These are phyloP conservation scores for Suncus etruscus DNA, from an alignment of 2,113 vertebrate genomes.

Conservation along the genomic window DNA sequence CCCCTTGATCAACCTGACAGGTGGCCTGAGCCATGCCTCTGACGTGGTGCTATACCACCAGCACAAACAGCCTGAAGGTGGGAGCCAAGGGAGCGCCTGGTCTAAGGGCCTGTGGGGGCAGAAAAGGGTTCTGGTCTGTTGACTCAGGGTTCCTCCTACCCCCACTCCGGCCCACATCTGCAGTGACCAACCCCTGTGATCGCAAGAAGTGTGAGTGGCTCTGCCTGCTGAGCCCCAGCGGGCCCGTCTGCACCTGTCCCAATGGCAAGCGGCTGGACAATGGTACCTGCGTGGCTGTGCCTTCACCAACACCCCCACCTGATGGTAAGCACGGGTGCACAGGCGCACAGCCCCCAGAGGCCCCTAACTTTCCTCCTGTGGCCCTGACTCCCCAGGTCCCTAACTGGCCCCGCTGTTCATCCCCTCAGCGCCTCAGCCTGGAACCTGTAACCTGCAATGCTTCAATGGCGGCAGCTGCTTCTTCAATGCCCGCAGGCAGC, in stretches of 20 bases:
- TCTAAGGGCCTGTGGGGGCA: not conserved
- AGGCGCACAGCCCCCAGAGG: rapidly evolving
- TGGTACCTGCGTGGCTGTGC: conserved; percentile 92
- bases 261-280: conserved; percentile 95
- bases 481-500: conserved; percentile 94
- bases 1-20: conserved; percentile 93
- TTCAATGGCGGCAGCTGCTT: conserved; percentile 96
- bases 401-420: not conserved
- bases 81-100: not conserved
- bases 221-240: conserved; percentile 96
- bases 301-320: conserved; percentile 90
- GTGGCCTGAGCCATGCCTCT: conserved; percentile 95
- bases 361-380: too few relatives aligned
- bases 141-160: not conserved
- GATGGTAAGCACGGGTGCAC: conserved; percentile 87
- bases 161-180: not conserved
- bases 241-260: conserved; percentile 97
- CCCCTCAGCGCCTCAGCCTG: conserved; percentile 87
- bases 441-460: conserved; percentile 92
- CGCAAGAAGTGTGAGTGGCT: conserved; percentile 98
- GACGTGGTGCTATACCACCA: conserved; percentile 97
- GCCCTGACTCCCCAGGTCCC: not conserved
- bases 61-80: conserved; percentile 97
- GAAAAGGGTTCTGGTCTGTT: not conserved
- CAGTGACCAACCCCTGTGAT: conserved; percentile 97